These are phyloP conservation scores for Girardia tigrina DNA, from an alignment of 2,888 invertebrate species.

Conservation along the genomic window DNA sequence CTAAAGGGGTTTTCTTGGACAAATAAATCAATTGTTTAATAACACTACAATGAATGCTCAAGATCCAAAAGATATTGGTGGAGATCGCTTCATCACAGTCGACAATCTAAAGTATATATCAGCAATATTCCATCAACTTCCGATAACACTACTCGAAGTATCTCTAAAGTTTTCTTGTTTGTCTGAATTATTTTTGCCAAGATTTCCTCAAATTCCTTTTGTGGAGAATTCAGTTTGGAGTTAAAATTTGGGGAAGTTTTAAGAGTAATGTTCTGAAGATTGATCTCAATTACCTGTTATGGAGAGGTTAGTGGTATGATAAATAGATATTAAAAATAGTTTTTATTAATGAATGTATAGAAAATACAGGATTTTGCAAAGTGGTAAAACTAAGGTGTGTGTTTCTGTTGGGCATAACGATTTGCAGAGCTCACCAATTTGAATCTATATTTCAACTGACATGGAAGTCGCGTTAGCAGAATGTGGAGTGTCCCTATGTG, in stretches of 20 bases:
- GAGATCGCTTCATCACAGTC: slow-evolving; percentile 45
- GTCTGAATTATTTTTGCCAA: no score
- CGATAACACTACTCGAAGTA: no score
- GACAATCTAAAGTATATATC: slow-evolving; percentile 38
- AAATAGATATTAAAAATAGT: no score
- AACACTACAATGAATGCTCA: slow-evolving; percentile 43
- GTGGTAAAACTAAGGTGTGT: no score
- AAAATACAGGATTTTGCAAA: no score
- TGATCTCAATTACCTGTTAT: not conserved
- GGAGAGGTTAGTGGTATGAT: no score
- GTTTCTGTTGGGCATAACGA: no score
- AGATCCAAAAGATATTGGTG: slow-evolving; percentile 42
- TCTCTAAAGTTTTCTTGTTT: not conserved
- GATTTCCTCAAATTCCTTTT: not conserved
- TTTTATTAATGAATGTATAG: no score
- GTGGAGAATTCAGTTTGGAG: not conserved
- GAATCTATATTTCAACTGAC: no score
- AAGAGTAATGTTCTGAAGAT: not conserved
- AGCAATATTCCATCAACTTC: not conserved
- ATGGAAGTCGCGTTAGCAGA: no score
- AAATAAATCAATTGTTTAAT: slow-evolving; percentile 42
- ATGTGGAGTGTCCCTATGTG: no score
- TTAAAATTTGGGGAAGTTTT: not conserved
- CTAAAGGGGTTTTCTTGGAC: slow-evolving; percentile 42
- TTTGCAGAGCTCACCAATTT: no score